Evolutionary conservation across 2,113 vertebrate genomes (phyloP).

Genomic region (Pholis gunnellus): DNA sequence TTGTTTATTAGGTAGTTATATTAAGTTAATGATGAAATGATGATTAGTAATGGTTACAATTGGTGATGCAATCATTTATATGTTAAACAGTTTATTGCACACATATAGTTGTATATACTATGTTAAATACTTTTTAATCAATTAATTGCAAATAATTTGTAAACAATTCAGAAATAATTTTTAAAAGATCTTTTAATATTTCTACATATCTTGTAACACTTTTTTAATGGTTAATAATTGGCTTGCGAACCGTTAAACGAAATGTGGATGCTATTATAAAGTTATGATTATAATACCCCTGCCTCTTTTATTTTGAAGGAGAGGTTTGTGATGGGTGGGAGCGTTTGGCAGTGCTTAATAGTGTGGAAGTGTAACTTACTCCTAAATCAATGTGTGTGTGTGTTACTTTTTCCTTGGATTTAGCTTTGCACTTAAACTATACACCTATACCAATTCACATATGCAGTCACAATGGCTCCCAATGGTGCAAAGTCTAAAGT

Average conservation of each 20-base stretch:
- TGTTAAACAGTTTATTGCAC: not conserved
- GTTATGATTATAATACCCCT: not conserved
- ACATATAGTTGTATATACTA: not conserved
- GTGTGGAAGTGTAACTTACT: slow-evolving; percentile 2
- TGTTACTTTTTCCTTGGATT: not conserved
- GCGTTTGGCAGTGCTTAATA: slow-evolving; percentile 24
- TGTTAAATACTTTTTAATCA: not conserved
- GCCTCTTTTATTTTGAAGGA: slow-evolving; percentile 22
- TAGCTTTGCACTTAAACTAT: not conserved
- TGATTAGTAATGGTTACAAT: not conserved
- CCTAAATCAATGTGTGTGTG: not conserved
- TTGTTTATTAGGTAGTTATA: no score
- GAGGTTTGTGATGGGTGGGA: slow-evolving; percentile 8
- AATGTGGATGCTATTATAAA: not conserved
- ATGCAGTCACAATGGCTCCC: not conserved
- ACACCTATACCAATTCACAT: not conserved
- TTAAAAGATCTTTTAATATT: not conserved
- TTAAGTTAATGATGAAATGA: not conserved
- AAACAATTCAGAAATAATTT: not conserved
- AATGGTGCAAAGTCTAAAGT: not conserved
- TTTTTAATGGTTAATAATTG: not conserved
- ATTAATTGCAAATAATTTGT: not conserved
- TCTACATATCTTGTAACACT: not conserved
- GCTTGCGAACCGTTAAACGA: not conserved
- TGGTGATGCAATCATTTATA: no score